Evolutionary conservation across 1,140 invertebrate species (phyloP).

Genomic region (Ooceraea biroi): DNA sequence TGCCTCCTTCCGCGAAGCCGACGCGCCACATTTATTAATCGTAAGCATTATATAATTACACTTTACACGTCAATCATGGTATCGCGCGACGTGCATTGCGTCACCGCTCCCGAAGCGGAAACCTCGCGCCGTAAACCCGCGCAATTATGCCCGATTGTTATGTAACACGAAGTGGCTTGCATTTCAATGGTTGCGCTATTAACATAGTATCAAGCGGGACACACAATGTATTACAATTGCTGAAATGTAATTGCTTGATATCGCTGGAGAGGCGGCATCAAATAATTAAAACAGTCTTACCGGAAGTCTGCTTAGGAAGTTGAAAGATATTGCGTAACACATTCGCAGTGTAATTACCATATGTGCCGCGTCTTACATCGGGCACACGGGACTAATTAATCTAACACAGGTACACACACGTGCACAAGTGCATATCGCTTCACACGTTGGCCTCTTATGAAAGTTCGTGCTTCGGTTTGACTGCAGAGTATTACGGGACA

Average conservation of each 20-base stretch:
- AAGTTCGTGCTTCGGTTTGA: conserved; percentile 55
- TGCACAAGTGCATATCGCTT: conserved; percentile 35
- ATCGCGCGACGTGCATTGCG: conserved; percentile 35
- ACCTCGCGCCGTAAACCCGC: not conserved
- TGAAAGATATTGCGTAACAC: not conserved
- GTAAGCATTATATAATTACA: conserved; percentile 64
- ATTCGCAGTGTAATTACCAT: conserved; percentile 39
- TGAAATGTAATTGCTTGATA: conserved; percentile 1
- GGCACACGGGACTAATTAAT: conserved; percentile 45
- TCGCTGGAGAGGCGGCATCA: not conserved
- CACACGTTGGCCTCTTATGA: conserved; percentile 25
- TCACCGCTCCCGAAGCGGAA: not conserved
- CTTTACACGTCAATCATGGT: conserved; percentile 44
- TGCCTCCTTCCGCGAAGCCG: conserved; percentile 23
- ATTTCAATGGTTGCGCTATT: not conserved
- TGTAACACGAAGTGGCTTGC: not conserved
- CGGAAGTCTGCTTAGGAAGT: not conserved
- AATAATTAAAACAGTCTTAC: not conserved
- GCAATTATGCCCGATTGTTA: conserved; percentile 1
- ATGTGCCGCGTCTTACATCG: conserved; percentile 10
- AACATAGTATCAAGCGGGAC: not conserved
- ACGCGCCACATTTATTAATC: conserved; percentile 69
- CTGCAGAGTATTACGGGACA: conserved; percentile 40
- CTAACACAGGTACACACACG: conserved; percentile 39
- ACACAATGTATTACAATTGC: too few relatives aligned